Base-by-base conservation (phyloP, 2,797 vertebrate species). In the Dicrostonyx torquatus region DNA sequence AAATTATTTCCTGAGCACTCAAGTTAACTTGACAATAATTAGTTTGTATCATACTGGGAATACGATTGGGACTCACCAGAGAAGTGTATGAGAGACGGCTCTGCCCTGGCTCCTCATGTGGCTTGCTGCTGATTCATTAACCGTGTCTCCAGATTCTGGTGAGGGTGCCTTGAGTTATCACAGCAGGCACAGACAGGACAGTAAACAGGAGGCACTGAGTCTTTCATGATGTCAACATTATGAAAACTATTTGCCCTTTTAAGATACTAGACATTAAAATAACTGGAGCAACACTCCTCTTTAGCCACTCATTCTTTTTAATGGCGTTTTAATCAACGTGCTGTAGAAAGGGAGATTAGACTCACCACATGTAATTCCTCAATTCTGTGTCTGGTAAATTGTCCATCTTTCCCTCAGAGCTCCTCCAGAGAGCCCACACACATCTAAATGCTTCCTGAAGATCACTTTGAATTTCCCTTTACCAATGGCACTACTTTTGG, bases 301-400 rank as follows among this genome's bases (percentile, higher is more conserved):
- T 87, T 97, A 93, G 95, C 90, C 97, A 95, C 96, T 90, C 96
- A 78, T 83, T 96, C 77, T 93, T 94, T 97, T 97, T 94, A 97
- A 83, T 45, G 94, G 29, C 80, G 58, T 68, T 78, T 68, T 77
- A 94, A 85, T 94, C 84, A 75, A 53, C 60, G 89, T 75, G 43
- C 85, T 50, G 78, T 43, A 50, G 40, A 53, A 66, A 70, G 89
- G 55, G 87, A 94, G 62, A 83, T 1, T 37, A 73, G 75, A 24
- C 68, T 83, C 34, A 58, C 87, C 62, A 73, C 68, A 76, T 17
- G 40, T 87, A 48, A 85, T 89, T 95, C 72, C 80, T 95, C 95
- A 91, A 43, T 24, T 48, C 70, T 9, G 6, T 70, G 62, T 88
- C 91, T 73, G 55, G 18, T 76, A 78, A 94, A 37, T 0, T 24